A percentile compares a stretch with the other conserved stretches of the same genome.
These are phyloP conservation scores for Notothenia coriiceps DNA, from an alignment of 2,113 vertebrate species.

Conservation along the genomic window DNA sequence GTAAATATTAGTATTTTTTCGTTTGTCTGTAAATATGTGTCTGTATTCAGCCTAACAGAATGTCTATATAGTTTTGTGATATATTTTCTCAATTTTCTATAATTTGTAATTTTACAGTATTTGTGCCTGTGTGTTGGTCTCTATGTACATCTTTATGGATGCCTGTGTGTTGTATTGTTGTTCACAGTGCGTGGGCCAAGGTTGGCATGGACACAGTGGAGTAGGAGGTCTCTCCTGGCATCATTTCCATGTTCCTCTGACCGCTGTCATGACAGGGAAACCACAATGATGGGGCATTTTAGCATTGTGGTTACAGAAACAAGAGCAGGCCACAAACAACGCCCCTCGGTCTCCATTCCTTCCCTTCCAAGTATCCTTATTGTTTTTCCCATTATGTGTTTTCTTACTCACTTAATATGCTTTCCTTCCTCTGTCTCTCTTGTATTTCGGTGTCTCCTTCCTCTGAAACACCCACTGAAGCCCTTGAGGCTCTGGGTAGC, in stretches of 20 bases:
- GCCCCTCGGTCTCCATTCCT: constrained; percentile 39
- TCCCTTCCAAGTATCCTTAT: constrained; percentile 46
- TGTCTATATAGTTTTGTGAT: not conserved
- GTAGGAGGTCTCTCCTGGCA: constrained; percentile 54
- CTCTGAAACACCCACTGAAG: constrained; percentile 52
- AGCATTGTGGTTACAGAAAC: constrained; percentile 60
- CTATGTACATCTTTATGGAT: constrained; percentile 24
- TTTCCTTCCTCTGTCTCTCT: constrained; percentile 38
- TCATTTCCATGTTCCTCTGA: constrained; percentile 57
- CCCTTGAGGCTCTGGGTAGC: constrained; percentile 53
- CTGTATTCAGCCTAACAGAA: not conserved
- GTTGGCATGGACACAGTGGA: constrained; percentile 38
- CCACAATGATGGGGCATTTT: constrained; percentile 67
- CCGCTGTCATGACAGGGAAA: constrained; percentile 61
- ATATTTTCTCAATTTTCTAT: not conserved
- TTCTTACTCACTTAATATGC: constrained; percentile 52
- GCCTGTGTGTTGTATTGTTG: constrained; percentile 37
- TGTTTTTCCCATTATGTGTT: constrained; percentile 64
- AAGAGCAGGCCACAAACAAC: constrained; percentile 63
- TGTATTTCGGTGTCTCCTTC: constrained; percentile 50
- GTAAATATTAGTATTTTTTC: not conserved
- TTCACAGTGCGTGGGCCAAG: constrained; percentile 25
- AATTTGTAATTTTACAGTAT: too few relatives aligned
- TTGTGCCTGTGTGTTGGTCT: constrained; percentile 24
- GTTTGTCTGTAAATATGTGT: not conserved